Evolutionary conservation across 64 coral and sea anemone genomes (phyloP).

Genomic region (Dendronephthya gigantea): DNA sequence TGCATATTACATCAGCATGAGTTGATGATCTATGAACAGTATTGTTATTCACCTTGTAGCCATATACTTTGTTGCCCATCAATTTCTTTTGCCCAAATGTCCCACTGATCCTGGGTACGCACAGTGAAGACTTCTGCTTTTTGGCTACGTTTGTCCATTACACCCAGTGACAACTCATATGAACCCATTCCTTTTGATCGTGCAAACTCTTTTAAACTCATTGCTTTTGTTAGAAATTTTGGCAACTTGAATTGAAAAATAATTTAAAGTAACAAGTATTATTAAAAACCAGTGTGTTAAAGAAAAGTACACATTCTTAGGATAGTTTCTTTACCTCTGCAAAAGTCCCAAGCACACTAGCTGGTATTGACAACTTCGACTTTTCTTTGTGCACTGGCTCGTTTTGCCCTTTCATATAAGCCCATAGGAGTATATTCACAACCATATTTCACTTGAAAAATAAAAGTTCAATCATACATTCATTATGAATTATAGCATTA

Average conservation of each 20-base stretch:
- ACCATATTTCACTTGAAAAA: constrained; percentile 28
- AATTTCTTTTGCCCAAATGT: constrained; percentile 26
- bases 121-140: constrained; percentile 48
- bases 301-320: no score
- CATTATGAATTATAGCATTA: no score
- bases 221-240: constrained; percentile 38
- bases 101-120: constrained; percentile 20
- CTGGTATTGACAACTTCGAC: constrained; percentile 45
- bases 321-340: constrained; percentile 9
- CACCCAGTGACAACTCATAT: constrained; percentile 42
- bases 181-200: constrained; percentile 40
- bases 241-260: constrained; percentile 26
- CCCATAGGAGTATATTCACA: constrained; percentile 49
- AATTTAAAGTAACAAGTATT: not conserved
- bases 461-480: no score
- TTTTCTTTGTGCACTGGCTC: constrained; percentile 49
- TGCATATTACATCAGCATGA: not conserved
- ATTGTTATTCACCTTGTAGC: constrained; percentile 8
- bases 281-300: no score
- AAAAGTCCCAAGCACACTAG: constrained; percentile 30
- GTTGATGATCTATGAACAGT: not conserved
- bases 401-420: constrained; percentile 48
- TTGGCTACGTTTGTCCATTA: constrained; percentile 44
- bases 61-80: constrained; percentile 20
- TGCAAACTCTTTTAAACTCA: constrained; percentile 46